Evolutionary conservation across 2,888 invertebrate species (phyloP).

Genomic region (Meandrusa payeni): DNA sequence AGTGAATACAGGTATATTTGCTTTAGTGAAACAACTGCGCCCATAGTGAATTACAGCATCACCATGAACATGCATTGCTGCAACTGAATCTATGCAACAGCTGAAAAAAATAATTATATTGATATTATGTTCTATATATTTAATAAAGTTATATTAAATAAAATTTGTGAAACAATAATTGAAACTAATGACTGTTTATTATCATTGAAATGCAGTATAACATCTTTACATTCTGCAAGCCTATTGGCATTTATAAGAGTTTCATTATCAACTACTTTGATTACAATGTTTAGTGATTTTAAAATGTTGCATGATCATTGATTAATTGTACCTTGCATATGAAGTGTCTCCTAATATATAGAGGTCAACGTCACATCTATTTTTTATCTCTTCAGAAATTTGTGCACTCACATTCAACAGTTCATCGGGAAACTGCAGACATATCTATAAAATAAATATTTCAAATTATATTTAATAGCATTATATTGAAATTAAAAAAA

Average conservation of each 20-base stretch:
- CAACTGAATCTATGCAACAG: constrained; percentile 94
- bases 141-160: too few relatives aligned
- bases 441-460: constrained; percentile 82
- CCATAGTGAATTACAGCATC: constrained; percentile 96
- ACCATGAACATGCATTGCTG: constrained; percentile 92
- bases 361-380: constrained; percentile 72
- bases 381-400: constrained; percentile 82
- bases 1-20: constrained; percentile 87
- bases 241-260: too few relatives aligned
- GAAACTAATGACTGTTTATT: too few relatives aligned
- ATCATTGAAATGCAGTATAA: too few relatives aligned
- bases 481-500: background rate
- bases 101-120: constrained; percentile 66
- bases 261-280: too few relatives aligned
- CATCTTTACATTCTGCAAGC: too few relatives aligned
- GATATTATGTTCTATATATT: constrained; percentile 5
- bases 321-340: constrained; percentile 85
- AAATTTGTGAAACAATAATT: too few relatives aligned
- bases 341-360: constrained; percentile 95
- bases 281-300: too few relatives aligned
- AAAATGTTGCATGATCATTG: too few relatives aligned
- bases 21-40: constrained; percentile 90
- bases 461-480: constrained; percentile 2
- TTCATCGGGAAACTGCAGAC: constrained; percentile 95
- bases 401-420: constrained; percentile 85